These are phyloP conservation scores for Solenopsis fugax DNA, from an alignment of 1,140 invertebrate species.

Conservation along the genomic window DNA sequence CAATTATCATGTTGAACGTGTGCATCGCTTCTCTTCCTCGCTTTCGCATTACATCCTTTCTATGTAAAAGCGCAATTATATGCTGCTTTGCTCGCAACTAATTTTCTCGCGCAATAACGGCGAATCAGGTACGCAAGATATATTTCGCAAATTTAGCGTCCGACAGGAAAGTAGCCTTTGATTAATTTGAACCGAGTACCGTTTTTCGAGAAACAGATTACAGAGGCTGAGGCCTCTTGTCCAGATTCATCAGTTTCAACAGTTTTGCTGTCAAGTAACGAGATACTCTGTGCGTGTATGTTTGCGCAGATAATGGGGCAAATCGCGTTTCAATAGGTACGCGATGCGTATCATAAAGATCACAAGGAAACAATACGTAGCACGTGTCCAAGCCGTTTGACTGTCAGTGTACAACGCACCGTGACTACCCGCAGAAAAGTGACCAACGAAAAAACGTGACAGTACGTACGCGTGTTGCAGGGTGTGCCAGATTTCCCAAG, in stretches of 20 bases:
- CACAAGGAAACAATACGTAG: slow-evolving; percentile 67
- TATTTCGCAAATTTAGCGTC: slow-evolving; percentile 23
- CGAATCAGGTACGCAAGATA: slow-evolving; percentile 1
- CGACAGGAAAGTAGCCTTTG: neutral
- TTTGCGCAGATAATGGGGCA: neutral
- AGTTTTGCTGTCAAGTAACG: neutral
- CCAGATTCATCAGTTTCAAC: slow-evolving; percentile 30
- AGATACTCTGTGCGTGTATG: slow-evolving; percentile 3
- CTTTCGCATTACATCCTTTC: slow-evolving; percentile 46
- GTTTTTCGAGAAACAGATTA: slow-evolving; percentile 9
- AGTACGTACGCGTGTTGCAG: neutral
- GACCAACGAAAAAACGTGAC: slow-evolving; percentile 67
- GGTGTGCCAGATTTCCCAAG: slow-evolving; percentile 29
- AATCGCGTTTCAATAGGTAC: slow-evolving; percentile 40
- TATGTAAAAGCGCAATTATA: slow-evolving; percentile 40
- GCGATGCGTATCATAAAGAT: slow-evolving; percentile 55
- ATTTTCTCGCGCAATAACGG: slow-evolving; percentile 17
- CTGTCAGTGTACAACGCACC: slow-evolving; percentile 19
- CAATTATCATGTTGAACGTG: slow-evolving; percentile 44
- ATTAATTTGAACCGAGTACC: neutral
- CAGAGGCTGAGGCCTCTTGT: neutral
- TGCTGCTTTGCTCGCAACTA: slow-evolving; percentile 36
- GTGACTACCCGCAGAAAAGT: slow-evolving; percentile 67
- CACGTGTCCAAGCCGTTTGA: slow-evolving; percentile 66
- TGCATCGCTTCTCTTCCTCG: slow-evolving; percentile 37